These are phyloP conservation scores for Amorpha juglandis DNA, from an alignment of 2,888 invertebrate genomes.

Conservation along the genomic window DNA sequence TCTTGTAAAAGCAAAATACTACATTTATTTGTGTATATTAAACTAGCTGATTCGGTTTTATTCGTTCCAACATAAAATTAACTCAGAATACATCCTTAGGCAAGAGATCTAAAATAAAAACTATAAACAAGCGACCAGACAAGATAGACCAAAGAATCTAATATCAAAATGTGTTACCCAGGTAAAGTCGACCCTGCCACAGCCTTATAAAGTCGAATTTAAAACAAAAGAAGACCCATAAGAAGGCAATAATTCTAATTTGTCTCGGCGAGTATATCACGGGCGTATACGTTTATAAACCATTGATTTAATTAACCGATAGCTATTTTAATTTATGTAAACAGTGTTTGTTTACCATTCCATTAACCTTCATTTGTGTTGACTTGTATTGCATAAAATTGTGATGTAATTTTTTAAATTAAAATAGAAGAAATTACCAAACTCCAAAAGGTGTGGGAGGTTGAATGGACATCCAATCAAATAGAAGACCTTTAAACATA, in stretches of 20 bases:
- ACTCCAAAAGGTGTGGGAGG: background rate
- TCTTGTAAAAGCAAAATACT: background rate
- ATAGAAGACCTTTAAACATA: background rate
- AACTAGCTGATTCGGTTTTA: background rate
- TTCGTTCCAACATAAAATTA: conserved; percentile 35
- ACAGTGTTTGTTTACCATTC: conserved; percentile 25
- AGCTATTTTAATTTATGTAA: conserved; percentile 29
- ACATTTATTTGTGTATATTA: background rate
- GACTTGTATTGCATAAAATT: conserved; percentile 5
- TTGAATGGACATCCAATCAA: background rate
- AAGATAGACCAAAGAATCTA: conserved; percentile 38
- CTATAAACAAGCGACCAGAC: conserved; percentile 55
- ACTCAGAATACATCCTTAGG: conserved; percentile 43
- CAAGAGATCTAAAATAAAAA: conserved; percentile 55
- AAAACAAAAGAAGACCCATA: conserved; percentile 3
- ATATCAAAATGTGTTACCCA: background rate
- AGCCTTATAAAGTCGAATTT: conserved; percentile 16
- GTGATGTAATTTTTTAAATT: background rate
- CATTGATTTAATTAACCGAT: conserved; percentile 29
- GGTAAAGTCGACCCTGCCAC: conserved; percentile 15
- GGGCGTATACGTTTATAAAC: conserved; percentile 24
- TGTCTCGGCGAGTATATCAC: conserved; percentile 27
- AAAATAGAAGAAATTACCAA: background rate
- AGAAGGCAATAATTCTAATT: conserved; percentile 26
- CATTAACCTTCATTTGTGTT: conserved; percentile 17